Conservation (phyloP, 2,113 vertebrate genomes). For the Solea solea region DNA sequence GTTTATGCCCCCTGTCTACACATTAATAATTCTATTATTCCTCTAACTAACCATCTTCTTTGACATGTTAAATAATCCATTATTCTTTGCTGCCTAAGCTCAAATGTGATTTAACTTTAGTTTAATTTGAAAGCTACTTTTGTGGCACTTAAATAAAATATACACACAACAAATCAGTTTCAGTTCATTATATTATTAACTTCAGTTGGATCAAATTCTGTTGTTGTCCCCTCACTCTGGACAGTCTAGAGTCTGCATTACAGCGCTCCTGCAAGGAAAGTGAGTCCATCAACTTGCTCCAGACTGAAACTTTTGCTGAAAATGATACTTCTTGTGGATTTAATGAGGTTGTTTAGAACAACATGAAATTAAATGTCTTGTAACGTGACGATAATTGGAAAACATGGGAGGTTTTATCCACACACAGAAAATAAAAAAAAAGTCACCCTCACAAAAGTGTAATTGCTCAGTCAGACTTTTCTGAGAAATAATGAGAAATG, state of each 20-base stretch:
- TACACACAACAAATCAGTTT: too few species aligned
- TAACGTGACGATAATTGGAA: neutral
- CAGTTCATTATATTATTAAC: neutral
- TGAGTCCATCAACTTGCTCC: slow-evolving; percentile 11
- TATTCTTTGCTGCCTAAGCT: neutral
- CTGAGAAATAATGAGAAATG: neutral
- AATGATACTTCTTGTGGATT: slow-evolving; percentile 12
- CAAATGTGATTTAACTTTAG: neutral
- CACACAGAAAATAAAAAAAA: too few species aligned
- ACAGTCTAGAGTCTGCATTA: neutral
- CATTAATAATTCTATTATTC: neutral
- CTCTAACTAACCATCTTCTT: neutral
- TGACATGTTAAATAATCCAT: neutral
- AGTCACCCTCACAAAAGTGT: neutral
- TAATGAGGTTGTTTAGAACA: neutral
- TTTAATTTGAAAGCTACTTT: neutral
- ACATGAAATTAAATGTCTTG: neutral
- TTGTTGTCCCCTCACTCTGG: neutral
- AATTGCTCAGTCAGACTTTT: neutral
- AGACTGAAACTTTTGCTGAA: neutral
- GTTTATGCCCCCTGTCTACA: neutral
- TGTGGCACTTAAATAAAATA: neutral
- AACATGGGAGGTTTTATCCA: neutral
- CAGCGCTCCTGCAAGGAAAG: slow-evolving; percentile 12
- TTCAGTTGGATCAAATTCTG: neutral